Percentiles rank a stretch among this genome's conserved stretches.
phyloP scores from a whole-genome alignment of 2,797 vertebrate species.

The Apogon talboti region DNA sequence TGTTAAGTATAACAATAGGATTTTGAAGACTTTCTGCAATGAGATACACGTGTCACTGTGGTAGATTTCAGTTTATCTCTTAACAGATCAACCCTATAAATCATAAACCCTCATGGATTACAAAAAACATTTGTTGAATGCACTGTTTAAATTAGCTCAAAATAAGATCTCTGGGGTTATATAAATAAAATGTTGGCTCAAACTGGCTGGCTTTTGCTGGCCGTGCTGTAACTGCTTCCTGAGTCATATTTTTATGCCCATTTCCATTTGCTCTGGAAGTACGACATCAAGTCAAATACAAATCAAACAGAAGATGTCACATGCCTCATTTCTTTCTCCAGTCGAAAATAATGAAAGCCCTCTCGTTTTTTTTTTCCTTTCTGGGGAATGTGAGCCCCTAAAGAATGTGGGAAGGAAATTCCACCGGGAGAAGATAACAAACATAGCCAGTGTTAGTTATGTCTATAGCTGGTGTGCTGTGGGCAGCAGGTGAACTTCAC shows the following conservation, averaged over 20 bases:
- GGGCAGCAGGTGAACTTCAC: constrained; percentile 81
- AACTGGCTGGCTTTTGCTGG: constrained; percentile 48
- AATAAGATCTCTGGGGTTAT: constrained; percentile 19
- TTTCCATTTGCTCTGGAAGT: constrained; percentile 42
- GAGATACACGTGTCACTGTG: too few species aligned
- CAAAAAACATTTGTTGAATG: too few species aligned
- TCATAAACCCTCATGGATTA: too few species aligned
- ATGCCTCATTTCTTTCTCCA: constrained; percentile 55
- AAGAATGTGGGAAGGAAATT: constrained; percentile 84
- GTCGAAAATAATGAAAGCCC: constrained; percentile 52
- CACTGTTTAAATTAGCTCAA: background rate
- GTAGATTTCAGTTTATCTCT: too few species aligned
- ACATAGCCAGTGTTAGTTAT: constrained; percentile 71
- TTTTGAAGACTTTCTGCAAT: too few species aligned
- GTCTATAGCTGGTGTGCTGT: constrained; percentile 58
- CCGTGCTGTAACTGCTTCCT: constrained; percentile 50
- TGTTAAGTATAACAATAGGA: too few species aligned
- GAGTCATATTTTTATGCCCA: constrained; percentile 42
- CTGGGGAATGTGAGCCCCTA: constrained; percentile 72
- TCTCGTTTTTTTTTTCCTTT: constrained; percentile 42
- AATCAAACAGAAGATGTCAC: constrained; percentile 60
- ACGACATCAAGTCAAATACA: constrained; percentile 44
- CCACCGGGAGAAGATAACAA: constrained; percentile 80
- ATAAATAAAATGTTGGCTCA: constrained; percentile 47
- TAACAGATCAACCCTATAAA: too few species aligned